Base-by-base conservation (phyloP, 2,797 vertebrate genomes). In the Sebastes matsubarae region DNA sequence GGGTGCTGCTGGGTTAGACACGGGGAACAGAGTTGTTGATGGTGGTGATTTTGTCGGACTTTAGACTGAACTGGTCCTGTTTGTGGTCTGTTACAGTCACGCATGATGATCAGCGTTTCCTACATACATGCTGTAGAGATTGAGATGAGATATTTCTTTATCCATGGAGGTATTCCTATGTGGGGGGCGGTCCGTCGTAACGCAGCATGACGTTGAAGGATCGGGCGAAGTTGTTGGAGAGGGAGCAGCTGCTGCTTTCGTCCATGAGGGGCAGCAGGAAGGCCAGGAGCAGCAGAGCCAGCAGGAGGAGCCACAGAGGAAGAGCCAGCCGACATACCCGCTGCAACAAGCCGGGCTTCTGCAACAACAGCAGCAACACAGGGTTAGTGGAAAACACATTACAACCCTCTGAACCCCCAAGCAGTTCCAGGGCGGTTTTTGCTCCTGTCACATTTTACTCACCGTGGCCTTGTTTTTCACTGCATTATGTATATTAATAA, bases 171-270 rank as follows among this genome's bases (percentile, higher is more conserved):
- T 14, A 18, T 9, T 42, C 59, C 92, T 96, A 99, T 12, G 97
- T 99, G 58, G 98, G 98, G 0, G 98, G 98, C 0, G 97, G 98
- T 4, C 96, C 95, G 0, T 97, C 24, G 0, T 99, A 96, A 82
- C 96, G 97, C 32, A 99, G 97, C 97, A 97, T 97, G 88, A 99
- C 74, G 79, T 93, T 96, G 93, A 99, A 99, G 79, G 98, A 99
- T 8, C 96, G 95, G 73, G 97, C 97, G 0, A 98, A 97, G 94
- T 98, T 99, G 96, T 99, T 99, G 94, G 96, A 92, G 66, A 97
- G 93, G 0, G 96, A 91, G 93, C 98, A 99, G 95, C 96, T 97
- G 93, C 85, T 91, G 13, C 83, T 90, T 58, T 97, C 95, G 0
- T 97, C 93, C 71, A 96, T 93, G 59, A 97, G 88, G 0, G 97